Percentiles rank a stretch among this genome's conserved stretches.
Evolutionary conservation across 1,140 invertebrate species (phyloP).

Genomic region (Himalopsyche phryganea): DNA sequence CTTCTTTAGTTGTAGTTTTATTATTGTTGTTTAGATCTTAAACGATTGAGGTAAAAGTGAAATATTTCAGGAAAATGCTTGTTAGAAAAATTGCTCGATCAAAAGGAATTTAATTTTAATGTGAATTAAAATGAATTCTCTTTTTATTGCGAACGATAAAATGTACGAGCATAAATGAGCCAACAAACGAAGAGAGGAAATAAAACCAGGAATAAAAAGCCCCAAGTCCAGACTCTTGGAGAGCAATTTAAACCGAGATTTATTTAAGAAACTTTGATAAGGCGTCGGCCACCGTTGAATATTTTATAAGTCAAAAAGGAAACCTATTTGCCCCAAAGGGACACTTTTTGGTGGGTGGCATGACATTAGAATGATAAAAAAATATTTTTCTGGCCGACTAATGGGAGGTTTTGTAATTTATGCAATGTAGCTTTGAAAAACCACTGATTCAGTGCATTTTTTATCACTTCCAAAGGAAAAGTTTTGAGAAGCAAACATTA

Average conservation of each 20-base stretch:
- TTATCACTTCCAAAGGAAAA: too few relatives aligned
- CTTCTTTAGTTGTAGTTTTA: too few relatives aligned
- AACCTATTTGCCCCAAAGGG: not conserved
- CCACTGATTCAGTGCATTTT: too few relatives aligned
- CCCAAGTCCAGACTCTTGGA: not conserved
- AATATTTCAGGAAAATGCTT: too few relatives aligned
- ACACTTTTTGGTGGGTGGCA: not conserved
- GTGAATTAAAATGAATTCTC: constrained; percentile 30
- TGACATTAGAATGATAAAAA: too few relatives aligned
- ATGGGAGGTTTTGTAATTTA: too few relatives aligned
- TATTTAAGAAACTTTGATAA: constrained; percentile 26
- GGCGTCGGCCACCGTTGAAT: constrained; percentile 16
- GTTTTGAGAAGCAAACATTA: too few relatives aligned
- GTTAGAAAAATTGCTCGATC: not conserved
- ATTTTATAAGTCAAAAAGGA: constrained; percentile 23
- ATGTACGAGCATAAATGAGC: constrained; percentile 27
- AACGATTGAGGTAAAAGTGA: too few relatives aligned
- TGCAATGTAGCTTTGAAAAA: too few relatives aligned
- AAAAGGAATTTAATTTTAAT: constrained; percentile 26
- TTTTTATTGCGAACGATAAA: constrained; percentile 29
- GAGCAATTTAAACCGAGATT: constrained; percentile 21
- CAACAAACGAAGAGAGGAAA: constrained; percentile 25
- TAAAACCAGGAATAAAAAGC: constrained; percentile 17
- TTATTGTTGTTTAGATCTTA: too few relatives aligned
- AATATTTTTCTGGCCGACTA: too few relatives aligned